phyloP scores from a whole-genome alignment of 2,888 invertebrate species.

The Rambutsinella grinnellia region DNA sequence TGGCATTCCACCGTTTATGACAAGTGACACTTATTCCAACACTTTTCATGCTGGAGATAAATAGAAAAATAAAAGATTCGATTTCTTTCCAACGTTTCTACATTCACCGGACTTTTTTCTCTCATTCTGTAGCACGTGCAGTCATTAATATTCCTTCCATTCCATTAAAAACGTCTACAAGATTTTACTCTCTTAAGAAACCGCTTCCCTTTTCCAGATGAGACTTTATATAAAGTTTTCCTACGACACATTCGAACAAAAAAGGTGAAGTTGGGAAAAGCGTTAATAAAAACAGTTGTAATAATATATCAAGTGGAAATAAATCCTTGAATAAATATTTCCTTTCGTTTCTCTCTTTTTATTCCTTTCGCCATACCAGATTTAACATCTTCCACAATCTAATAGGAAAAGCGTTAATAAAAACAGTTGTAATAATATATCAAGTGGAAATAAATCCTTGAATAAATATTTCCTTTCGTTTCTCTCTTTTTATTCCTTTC shows the following conservation, averaged over 20 bases:
- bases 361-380: too few species aligned
- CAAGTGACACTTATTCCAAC: conserved; percentile 21
- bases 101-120: too few species aligned
- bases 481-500: too few species aligned
- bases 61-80: too few species aligned
- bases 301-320: conserved; percentile 25
- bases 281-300: conserved; percentile 14
- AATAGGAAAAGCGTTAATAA: too few species aligned
- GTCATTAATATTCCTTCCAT: conserved; percentile 19
- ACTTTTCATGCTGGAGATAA: too few species aligned
- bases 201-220: not conserved
- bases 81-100: too few species aligned
- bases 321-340: conserved; percentile 17
- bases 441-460: conserved; percentile 20
- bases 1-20: conserved; percentile 26
- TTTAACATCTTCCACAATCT: too few species aligned
- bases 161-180: not conserved
- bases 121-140: conserved; percentile 22
- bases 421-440: conserved; percentile 29
- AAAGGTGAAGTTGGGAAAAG: not conserved
- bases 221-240: too few species aligned
- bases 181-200: not conserved
- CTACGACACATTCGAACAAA: not conserved
- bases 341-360: too few species aligned
- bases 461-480: conserved; percentile 13